phyloP scores from a whole-genome alignment of 2,113 vertebrate genomes.

The Psephotus haematonotus region DNA sequence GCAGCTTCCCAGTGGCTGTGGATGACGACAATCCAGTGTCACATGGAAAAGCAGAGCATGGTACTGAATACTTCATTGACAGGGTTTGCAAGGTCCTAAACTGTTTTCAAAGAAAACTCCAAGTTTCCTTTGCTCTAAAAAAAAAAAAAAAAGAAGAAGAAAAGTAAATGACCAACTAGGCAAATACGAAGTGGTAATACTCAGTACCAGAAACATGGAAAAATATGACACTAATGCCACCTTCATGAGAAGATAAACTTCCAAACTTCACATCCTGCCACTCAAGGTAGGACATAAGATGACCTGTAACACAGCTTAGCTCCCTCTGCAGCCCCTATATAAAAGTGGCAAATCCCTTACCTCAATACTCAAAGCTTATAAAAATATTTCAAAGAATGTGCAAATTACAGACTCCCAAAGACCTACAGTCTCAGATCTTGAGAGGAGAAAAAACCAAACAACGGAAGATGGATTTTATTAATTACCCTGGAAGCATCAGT shows the following conservation, averaged over 20 bases:
- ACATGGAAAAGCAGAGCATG: background rate
- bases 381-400: background rate
- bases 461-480: rapidly evolving
- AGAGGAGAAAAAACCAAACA: background rate
- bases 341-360: background rate
- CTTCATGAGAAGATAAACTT: background rate
- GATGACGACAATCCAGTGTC: background rate
- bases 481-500: background rate
- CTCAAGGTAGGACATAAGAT: background rate
- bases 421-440: background rate
- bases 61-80: background rate
- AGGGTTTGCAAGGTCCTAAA: background rate
- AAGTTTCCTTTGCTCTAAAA: background rate
- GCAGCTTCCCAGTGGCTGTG: background rate
- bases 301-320: rapidly evolving
- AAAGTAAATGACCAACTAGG: background rate
- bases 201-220: background rate
- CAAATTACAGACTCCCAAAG: background rate
- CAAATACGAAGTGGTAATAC: background rate
- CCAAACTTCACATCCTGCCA: background rate
- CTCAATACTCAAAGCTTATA: background rate
- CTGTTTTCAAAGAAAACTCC: background rate
- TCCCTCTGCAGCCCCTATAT: background rate
- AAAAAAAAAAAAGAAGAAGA: background rate
- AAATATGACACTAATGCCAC: background rate